Evolutionary conservation across 2,113 vertebrate genomes (phyloP).

Genomic region (Gallinago media): DNA sequence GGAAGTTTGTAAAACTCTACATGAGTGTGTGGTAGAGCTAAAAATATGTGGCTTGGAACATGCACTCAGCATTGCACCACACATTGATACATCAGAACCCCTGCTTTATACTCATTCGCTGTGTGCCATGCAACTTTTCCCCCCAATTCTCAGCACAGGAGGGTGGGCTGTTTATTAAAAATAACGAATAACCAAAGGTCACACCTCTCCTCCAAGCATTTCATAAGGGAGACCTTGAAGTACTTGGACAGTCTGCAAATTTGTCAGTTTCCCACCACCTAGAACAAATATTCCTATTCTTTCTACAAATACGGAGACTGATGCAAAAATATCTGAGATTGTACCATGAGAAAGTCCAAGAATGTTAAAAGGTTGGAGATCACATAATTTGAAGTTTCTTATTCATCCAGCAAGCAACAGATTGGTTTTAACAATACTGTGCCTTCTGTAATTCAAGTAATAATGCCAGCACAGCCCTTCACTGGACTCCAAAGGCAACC

Average conservation of each 20-base stretch:
- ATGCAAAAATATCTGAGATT: not conserved
- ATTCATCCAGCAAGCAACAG: not conserved
- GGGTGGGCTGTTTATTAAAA: not conserved
- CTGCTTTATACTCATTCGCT: not conserved
- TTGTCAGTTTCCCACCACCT: not conserved
- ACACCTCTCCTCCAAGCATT: not conserved
- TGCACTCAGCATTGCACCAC: not conserved
- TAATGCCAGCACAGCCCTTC: not conserved
- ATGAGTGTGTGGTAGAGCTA: not conserved
- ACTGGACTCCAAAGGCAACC: not conserved
- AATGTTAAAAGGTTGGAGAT: not conserved
- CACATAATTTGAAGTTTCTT: not conserved
- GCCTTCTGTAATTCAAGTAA: not conserved
- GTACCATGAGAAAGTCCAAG: not conserved
- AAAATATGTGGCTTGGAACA: not conserved
- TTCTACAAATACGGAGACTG: accelerated
- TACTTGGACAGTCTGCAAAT: not conserved
- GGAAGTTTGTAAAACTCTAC: not conserved
- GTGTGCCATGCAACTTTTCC: not conserved
- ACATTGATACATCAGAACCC: not conserved
- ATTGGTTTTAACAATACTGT: not conserved
- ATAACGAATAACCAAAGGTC: not conserved
- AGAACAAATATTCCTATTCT: not conserved
- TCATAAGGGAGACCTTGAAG: not conserved
- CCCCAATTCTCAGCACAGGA: not conserved